A percentile compares a stretch with the other conserved stretches of the same genome.
phyloP scores from a whole-genome alignment of 2,113 vertebrate genomes.

The Dermatemys mawii region DNA sequence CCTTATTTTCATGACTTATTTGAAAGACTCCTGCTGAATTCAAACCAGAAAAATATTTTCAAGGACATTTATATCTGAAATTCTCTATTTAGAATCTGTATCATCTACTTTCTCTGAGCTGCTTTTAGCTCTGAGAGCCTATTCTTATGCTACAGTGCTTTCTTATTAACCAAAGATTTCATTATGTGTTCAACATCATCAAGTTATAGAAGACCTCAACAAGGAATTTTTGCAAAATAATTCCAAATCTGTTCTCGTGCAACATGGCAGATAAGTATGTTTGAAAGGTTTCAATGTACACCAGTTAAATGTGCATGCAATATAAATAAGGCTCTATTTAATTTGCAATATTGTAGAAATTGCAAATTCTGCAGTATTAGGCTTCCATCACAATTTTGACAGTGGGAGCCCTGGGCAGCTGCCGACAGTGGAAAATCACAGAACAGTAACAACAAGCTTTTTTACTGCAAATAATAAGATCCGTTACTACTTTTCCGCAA shows the following conservation, averaged over 20 bases:
- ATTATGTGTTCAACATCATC: neutral
- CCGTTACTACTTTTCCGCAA: too few relatives aligned
- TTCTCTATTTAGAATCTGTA: neutral
- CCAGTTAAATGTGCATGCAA: neutral
- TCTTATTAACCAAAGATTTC: neutral
- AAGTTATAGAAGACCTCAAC: neutral
- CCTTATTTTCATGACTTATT: neutral
- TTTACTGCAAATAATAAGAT: too few relatives aligned
- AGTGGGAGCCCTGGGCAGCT: too few relatives aligned
- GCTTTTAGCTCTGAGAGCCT: neutral
- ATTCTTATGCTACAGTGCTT: neutral
- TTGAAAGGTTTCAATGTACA: neutral
- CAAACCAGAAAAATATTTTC: neutral
- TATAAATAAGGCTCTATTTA: neutral
- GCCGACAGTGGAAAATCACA: too few relatives aligned
- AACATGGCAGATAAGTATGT: neutral
- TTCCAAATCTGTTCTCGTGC: neutral
- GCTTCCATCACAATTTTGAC: too few relatives aligned
- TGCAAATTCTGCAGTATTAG: too few relatives aligned
- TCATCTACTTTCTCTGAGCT: neutral
- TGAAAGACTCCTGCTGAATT: neutral
- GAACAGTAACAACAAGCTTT: too few relatives aligned
- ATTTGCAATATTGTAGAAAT: too few relatives aligned
- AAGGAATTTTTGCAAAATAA: neutral
- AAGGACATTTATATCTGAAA: neutral